Conservation (phyloP, 2,113 vertebrate genomes). For the Anoura caudifer region DNA sequence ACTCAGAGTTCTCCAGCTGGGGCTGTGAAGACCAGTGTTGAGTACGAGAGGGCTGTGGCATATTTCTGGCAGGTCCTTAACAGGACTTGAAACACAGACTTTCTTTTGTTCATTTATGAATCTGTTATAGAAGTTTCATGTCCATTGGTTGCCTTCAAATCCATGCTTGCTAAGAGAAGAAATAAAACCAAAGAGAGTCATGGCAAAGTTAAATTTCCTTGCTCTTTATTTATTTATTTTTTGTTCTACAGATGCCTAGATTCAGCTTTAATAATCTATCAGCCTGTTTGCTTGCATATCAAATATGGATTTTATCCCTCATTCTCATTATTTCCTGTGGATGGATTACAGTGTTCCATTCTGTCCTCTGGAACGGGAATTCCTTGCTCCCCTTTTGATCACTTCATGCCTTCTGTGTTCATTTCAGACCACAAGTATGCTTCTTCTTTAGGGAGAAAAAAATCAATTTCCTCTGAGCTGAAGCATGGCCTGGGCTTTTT, state of each 20-base stretch:
- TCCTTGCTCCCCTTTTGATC: conserved; percentile 45
- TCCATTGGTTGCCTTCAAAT: background rate
- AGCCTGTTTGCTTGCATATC: conserved; percentile 53
- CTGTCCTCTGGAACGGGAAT: conserved; percentile 39
- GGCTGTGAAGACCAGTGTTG: background rate
- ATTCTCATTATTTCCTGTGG: conserved; percentile 60
- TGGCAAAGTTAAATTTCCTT: conserved; percentile 22
- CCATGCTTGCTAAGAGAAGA: background rate
- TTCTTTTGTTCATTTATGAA: background rate
- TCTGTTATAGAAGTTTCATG: background rate
- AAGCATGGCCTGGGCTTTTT: conserved; percentile 24
- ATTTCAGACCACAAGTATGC: conserved; percentile 5
- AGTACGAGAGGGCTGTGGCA: background rate
- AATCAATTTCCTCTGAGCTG: conserved; percentile 57
- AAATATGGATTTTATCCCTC: conserved; percentile 17
- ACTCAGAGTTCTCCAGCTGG: background rate
- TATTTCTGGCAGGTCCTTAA: background rate
- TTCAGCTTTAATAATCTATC: conserved; percentile 37
- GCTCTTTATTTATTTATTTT: background rate
- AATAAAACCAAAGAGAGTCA: background rate
- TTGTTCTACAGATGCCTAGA: conserved; percentile 13
- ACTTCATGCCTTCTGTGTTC: background rate
- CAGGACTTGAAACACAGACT: background rate
- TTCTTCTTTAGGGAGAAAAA: conserved; percentile 44
- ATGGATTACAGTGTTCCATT: conserved; percentile 39